Evolutionary conservation across 2,888 invertebrate species (phyloP), one percentile per base, ranked within the genome.

Genomic region (Sinotaia quadrata): DNA sequence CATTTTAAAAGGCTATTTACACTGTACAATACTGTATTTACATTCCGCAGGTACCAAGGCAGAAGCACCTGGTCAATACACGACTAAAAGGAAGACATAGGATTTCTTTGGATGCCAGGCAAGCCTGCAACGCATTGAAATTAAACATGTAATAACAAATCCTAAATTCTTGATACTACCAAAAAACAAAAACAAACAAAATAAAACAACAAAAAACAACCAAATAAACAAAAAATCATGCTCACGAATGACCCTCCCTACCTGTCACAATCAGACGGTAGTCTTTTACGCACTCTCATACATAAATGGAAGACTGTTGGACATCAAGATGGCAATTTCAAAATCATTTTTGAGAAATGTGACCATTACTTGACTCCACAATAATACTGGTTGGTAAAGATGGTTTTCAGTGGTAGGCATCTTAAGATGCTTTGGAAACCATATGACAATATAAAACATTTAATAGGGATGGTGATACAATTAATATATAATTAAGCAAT

Each of bases 351-450:
- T 21, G 27, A 37, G n/a, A n/a, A 10, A 37, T n/a, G 24, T 5
- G 29, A 29, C 49, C n/a, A 47, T 31, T 56, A 41, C 65, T 54
- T 41, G 51, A 41, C 56, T 44, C 57, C 52, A 36, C 31, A 60
- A 57, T 72, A 72, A 72, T 72, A 72, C 72, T 72, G 72, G 61
- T 66, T 44, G 68, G 72, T 72, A 72, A 72, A 72, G 72, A 72
- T 34, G 49, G 52, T 57, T 34, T 52, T 31, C 31, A 54, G 18
- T 58, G n/a, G 33, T 24, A 8, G 12, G 10, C 34, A 24, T 33
- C 33, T n/a, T n/a, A n/a, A n/a, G n/a, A n/a, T n/a, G n/a, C n/a
- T n/a, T n/a, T n/a, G n/a, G n/a, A n/a, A n/a, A n/a, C n/a, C n/a
- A n/a, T n/a, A n/a, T n/a, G n/a, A n/a, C n/a, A n/a, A n/a, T n/a